phyloP scores from a whole-genome alignment of 2,797 vertebrate species.

The Leucoraja ocellata region DNA sequence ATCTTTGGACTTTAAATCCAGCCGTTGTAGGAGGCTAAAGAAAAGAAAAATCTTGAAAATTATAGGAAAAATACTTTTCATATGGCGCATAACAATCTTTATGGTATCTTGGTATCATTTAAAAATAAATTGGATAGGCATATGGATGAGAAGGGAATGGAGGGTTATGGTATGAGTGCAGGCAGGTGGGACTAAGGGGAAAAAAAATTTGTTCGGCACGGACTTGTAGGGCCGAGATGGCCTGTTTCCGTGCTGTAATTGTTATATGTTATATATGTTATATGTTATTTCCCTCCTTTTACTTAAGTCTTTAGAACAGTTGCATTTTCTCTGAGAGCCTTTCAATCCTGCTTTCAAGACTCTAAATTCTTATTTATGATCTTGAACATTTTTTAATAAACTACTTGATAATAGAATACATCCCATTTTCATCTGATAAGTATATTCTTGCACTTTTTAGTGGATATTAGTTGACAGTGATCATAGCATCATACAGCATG shows the following conservation, averaged over 20 bases:
- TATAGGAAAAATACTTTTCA: neutral
- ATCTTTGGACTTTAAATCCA: conserved; percentile 88
- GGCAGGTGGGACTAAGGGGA: too few species aligned
- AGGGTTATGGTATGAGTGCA: too few species aligned
- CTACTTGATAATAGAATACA: neutral
- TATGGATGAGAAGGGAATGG: too few species aligned
- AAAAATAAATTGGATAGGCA: too few species aligned
- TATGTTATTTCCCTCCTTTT: neutral
- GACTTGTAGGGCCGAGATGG: too few species aligned
- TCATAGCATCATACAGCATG: too few species aligned
- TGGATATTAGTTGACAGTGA: neutral
- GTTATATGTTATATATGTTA: too few species aligned
- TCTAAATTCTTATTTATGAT: neutral
- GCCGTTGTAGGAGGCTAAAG: conserved; percentile 82
- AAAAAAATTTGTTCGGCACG: too few species aligned
- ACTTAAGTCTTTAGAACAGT: neutral
- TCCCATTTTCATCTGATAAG: neutral
- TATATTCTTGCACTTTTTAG: neutral
- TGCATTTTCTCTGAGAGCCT: neutral
- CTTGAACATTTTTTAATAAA: neutral
- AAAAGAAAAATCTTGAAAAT: neutral
- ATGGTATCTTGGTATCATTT: too few species aligned
- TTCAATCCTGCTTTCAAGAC: neutral
- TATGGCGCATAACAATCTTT: neutral
- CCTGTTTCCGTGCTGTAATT: too few species aligned